These are phyloP conservation scores for Corythornis madagascariensis DNA, from an alignment of 2,113 vertebrate species.

Conservation along the genomic window DNA sequence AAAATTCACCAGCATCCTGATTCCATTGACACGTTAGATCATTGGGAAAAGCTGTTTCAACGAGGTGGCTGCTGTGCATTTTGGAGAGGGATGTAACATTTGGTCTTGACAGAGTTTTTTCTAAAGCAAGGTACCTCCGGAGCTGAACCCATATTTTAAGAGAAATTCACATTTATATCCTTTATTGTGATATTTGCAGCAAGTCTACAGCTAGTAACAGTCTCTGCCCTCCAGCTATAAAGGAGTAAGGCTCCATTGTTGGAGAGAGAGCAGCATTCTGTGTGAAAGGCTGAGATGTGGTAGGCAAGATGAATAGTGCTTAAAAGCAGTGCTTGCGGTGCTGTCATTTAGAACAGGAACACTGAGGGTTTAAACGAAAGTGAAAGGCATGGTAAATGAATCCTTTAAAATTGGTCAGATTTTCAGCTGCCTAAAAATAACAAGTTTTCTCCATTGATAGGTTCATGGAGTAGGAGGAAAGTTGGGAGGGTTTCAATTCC, in stretches of 20 bases:
- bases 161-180: conserved; percentile 79
- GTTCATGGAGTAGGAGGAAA: conserved; percentile 69
- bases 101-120: conserved; percentile 74
- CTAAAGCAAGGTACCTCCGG: conserved; percentile 71
- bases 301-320: conserved; percentile 76
- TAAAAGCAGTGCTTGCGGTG: conserved; percentile 77
- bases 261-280: conserved; percentile 69
- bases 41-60: conserved; percentile 26
- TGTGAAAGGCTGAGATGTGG: conserved; percentile 72
- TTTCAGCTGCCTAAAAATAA: conserved; percentile 76
- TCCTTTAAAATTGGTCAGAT: conserved; percentile 72
- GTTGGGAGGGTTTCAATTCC: conserved; percentile 45
- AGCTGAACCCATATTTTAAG: conserved; percentile 71
- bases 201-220: conserved; percentile 73
- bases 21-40: background rate
- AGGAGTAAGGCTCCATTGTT: conserved; percentile 75
- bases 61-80: conserved; percentile 29
- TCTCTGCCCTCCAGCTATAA: conserved; percentile 80
- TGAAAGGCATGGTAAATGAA: conserved; percentile 75
- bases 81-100: conserved; percentile 65
- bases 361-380: conserved; percentile 71
- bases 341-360: conserved; percentile 79
- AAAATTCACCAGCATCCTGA: conserved; percentile 13
- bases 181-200: conserved; percentile 80
- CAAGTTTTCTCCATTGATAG: conserved; percentile 71